Percentiles rank a stretch among this genome's conserved stretches.
Evolutionary conservation across 1,140 invertebrate genomes (phyloP).

Genomic region (Pseudomyrmex flavicornis): DNA sequence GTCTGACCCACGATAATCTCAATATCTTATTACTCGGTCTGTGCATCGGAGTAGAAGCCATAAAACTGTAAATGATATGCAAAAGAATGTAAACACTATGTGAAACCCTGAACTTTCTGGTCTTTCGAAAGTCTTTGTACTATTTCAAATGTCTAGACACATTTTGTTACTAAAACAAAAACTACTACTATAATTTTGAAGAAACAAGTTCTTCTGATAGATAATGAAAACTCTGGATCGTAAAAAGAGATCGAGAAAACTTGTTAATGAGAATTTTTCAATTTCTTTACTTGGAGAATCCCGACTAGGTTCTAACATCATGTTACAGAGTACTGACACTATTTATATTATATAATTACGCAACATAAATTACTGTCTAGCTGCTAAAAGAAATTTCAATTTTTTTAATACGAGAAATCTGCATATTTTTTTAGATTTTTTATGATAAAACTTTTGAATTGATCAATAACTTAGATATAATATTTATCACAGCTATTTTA

Average conservation of each 20-base stretch:
- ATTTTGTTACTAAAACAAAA: background rate
- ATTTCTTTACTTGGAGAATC: no score
- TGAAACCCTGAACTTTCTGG: slow-evolving; percentile 14
- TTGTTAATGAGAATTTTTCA: no score
- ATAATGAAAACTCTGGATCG: no score
- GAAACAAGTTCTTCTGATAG: no score
- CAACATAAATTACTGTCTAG: no score
- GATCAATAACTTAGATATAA: no score
- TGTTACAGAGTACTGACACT: no score
- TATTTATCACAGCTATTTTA: background rate
- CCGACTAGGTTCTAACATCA: no score
- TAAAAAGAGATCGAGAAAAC: no score
- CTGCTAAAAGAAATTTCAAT: background rate
- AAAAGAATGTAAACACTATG: slow-evolving; percentile 35
- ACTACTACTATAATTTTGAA: no score
- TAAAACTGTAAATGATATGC: slow-evolving; percentile 18
- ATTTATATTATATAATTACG: no score
- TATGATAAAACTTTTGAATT: background rate
- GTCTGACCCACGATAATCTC: slow-evolving; percentile 65
- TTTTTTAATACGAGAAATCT: background rate
- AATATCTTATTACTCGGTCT: slow-evolving; percentile 23
- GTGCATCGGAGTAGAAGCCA: slow-evolving; percentile 4
- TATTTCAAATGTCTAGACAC: background rate
- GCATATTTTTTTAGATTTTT: background rate
- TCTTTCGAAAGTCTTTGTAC: background rate